Evolutionary conservation across 2,888 invertebrate genomes (phyloP).

Genomic region (Papilio protenor): DNA sequence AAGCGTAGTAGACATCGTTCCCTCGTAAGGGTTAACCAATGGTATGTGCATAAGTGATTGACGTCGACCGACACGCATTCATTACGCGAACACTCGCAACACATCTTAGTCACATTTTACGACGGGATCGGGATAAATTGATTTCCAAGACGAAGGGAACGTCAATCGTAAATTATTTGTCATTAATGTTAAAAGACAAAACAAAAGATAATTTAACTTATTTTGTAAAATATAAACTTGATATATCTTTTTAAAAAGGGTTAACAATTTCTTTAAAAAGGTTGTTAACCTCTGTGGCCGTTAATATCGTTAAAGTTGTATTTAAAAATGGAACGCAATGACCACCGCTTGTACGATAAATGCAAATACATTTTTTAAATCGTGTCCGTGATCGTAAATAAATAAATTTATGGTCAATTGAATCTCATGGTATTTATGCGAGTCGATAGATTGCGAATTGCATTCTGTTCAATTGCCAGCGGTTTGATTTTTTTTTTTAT

Average conservation of each 20-base stretch:
- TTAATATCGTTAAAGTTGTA: neutral
- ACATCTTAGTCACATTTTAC: conserved; percentile 40
- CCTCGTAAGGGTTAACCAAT: conserved; percentile 19
- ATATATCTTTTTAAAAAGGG: neutral
- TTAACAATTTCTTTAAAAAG: neutral
- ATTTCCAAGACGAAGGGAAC: conserved; percentile 7
- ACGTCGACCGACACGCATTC: conserved; percentile 32
- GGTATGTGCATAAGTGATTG: conserved; percentile 38
- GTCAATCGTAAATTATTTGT: conserved; percentile 29
- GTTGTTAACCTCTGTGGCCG: neutral
- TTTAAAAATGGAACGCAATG: conserved; percentile 33
- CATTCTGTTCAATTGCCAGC: conserved; percentile 27
- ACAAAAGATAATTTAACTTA: neutral
- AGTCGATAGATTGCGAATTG: conserved; percentile 37
- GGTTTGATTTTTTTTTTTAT: conserved; percentile 24
- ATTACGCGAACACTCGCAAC: conserved; percentile 31
- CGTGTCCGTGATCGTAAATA: conserved; percentile 41
- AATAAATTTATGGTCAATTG: conserved; percentile 46
- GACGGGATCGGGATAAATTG: conserved; percentile 37
- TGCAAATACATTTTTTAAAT: conserved; percentile 45
- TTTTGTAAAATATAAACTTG: too few species aligned
- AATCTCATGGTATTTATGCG: conserved; percentile 31
- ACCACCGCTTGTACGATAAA: conserved; percentile 36
- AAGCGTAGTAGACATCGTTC: neutral
- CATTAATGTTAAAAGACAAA: neutral